A percentile compares a stretch with the other conserved stretches of the same genome.
phyloP scores from a whole-genome alignment of 2,888 invertebrate genomes.

The Macrosoma leucophasiata region DNA sequence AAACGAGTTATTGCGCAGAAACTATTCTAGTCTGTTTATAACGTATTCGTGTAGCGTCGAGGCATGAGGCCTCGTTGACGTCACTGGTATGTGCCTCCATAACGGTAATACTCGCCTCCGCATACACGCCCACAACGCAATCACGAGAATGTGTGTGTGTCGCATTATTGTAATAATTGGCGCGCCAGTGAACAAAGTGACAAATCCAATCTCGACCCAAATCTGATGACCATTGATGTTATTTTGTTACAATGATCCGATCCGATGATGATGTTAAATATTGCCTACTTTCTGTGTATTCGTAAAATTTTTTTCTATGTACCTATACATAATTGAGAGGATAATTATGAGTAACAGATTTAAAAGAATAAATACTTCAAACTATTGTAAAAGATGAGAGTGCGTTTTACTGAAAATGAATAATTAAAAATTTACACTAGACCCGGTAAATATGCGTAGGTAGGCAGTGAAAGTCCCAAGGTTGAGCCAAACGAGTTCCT shows the following conservation, averaged over 20 bases:
- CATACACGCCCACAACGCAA: conserved; percentile 51
- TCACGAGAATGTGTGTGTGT: conserved; percentile 28
- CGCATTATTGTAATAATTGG: conserved; percentile 57
- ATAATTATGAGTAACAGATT: no score
- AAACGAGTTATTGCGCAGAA: conserved; percentile 33
- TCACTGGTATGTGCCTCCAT: conserved; percentile 74
- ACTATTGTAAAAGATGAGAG: conserved; percentile 1
- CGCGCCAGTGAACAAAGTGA: conserved; percentile 46
- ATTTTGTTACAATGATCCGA: background rate
- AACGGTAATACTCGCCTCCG: conserved; percentile 72
- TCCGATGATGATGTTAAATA: no score
- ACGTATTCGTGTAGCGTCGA: conserved; percentile 63
- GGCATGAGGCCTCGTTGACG: conserved; percentile 69
- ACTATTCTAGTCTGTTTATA: conserved; percentile 51
- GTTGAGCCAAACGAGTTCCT: conserved; percentile 68
- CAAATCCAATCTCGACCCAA: conserved; percentile 60
- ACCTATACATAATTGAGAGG: no score
- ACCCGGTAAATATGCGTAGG: conserved; percentile 53
- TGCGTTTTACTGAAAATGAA: no score
- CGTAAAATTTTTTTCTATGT: no score
- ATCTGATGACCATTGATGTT: conserved; percentile 38
- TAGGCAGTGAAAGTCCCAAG: conserved; percentile 72
- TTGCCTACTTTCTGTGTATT: no score
- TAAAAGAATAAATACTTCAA: no score
- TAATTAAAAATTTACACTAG: conserved; percentile 15